phyloP scores from a whole-genome alignment of 2,888 invertebrate genomes.

The Notodonta dromedarius region DNA sequence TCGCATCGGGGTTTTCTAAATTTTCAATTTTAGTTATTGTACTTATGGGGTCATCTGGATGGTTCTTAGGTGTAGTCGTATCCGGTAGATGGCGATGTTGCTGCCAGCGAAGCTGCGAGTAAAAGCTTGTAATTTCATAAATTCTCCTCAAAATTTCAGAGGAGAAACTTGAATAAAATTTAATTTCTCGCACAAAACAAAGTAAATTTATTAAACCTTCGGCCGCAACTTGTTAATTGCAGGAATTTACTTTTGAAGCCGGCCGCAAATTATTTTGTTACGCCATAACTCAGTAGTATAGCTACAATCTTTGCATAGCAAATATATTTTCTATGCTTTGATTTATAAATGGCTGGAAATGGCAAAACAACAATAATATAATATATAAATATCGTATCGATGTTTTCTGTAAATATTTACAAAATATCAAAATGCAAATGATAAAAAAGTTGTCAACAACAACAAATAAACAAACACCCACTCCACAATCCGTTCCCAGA shows the following conservation, averaged over 20 bases:
- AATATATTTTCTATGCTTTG: neutral
- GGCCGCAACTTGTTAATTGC: slow-evolving; percentile 4
- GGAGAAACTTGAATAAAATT: slow-evolving; percentile 10
- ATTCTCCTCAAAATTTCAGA: no score
- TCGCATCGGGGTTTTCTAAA: no score
- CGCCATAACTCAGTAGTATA: slow-evolving; percentile 3
- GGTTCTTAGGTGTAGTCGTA: no score
- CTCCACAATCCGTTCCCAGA: slow-evolving; percentile 3
- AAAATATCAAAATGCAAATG: no score
- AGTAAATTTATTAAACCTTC: slow-evolving; percentile 7
- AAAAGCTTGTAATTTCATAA: no score
- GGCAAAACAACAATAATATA: no score
- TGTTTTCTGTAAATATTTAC: no score
- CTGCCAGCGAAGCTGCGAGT: no score
- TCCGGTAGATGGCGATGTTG: no score
- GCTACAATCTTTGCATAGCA: neutral
- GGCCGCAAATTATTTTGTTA: slow-evolving; percentile 8
- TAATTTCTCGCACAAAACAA: slow-evolving; percentile 3
- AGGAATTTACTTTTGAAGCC: neutral
- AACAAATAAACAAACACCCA: slow-evolving; percentile 5
- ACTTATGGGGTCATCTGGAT: no score
- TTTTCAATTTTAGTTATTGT: no score
- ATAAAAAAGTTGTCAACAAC: neutral
- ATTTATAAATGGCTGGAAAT: neutral
- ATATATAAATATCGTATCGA: no score